A percentile compares a stretch with the other conserved stretches of the same genome.
phyloP scores from a whole-genome alignment of 2,797 vertebrate species.

The Enteromius mattozi region DNA sequence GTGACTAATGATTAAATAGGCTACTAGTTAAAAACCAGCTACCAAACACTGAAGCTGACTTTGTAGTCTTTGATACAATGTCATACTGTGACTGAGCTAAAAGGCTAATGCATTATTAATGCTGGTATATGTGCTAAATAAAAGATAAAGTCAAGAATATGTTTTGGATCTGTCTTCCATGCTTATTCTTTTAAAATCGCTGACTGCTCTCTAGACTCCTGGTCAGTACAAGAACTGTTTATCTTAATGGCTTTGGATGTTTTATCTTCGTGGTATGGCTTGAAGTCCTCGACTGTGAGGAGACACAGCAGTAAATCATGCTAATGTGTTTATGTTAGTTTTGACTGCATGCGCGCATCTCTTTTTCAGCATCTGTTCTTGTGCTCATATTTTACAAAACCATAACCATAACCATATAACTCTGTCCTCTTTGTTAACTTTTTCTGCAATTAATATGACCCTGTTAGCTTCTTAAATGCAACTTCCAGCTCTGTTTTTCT shows the following conservation, averaged over 20 bases:
- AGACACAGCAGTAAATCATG: background rate
- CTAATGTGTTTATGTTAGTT: background rate
- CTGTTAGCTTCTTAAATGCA: slow-evolving; percentile 27
- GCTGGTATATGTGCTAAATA: background rate
- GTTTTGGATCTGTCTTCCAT: background rate
- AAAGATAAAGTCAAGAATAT: background rate
- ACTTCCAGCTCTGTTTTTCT: slow-evolving; percentile 6
- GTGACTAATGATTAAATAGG: background rate
- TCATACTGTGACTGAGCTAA: background rate
- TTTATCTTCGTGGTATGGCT: slow-evolving; percentile 14
- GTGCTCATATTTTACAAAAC: background rate
- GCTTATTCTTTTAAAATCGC: background rate
- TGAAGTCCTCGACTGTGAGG: background rate
- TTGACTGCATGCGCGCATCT: background rate
- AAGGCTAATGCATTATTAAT: background rate
- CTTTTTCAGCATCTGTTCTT: slow-evolving; percentile 22
- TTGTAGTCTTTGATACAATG: background rate
- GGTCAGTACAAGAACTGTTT: slow-evolving; percentile 10
- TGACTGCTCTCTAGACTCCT: slow-evolving; percentile 6
- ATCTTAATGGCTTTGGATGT: background rate
- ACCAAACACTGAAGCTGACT: background rate
- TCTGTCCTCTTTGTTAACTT: background rate
- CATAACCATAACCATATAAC: background rate
- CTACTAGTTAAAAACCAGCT: background rate
- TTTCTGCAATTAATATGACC: slow-evolving; percentile 48